Evolutionary conservation across 35 echinoderm and acorn worm species (phyloP).

Genomic region (Hemicentrotus pulcherrimus): DNA sequence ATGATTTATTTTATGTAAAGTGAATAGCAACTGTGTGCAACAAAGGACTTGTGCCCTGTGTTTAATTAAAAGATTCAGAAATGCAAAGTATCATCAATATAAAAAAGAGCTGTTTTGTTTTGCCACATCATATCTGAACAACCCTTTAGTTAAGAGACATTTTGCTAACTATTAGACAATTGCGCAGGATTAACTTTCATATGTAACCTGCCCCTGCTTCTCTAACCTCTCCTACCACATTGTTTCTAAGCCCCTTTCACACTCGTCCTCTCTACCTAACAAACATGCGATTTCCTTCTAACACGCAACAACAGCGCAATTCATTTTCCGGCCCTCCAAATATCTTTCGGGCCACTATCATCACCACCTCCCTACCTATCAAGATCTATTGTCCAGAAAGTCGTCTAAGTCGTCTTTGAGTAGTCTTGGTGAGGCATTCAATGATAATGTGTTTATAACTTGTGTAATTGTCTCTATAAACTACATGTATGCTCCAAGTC

Average conservation of each 20-base stretch:
- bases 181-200: not conserved
- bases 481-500: no score
- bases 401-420: conserved; percentile 23
- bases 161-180: no score
- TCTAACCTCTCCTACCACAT: not conserved
- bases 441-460: not conserved
- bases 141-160: no score
- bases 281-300: not conserved
- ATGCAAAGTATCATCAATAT: no score
- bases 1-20: no score
- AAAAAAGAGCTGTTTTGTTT: no score
- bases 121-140: no score
- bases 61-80: no score
- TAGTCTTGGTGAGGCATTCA: conserved; percentile 2
- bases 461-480: no score
- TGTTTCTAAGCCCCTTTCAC: not conserved
- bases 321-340: conserved; percentile 33
- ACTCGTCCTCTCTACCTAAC: not conserved
- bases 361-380: not conserved
- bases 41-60: no score
- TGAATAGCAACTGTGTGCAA: no score
- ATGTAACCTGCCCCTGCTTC: not conserved
- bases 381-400: conserved; percentile 3
- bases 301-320: conserved; percentile 10
- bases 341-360: conserved; percentile 25